A percentile compares a stretch with the other conserved stretches of the same genome.
Conservation (phyloP, 2,113 vertebrate species). For the human (Homo sapiens) region DNA sequence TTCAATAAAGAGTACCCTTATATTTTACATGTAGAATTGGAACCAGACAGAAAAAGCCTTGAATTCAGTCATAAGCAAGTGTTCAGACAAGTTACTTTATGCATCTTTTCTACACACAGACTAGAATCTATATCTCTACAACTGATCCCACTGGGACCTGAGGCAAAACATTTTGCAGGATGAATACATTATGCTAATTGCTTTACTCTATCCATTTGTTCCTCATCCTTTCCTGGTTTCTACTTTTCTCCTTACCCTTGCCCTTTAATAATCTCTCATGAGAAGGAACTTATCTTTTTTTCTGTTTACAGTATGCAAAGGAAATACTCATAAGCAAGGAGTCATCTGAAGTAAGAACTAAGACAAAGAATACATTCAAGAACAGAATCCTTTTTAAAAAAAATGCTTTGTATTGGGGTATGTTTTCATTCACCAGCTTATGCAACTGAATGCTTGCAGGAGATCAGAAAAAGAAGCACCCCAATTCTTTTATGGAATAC, state of each 20-base stretch:
- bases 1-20: slow-evolving; percentile 41
- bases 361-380: not conserved
- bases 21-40: slow-evolving; percentile 33
- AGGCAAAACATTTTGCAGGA: slow-evolving; percentile 48
- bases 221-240: not conserved
- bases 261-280: slow-evolving; percentile 20
- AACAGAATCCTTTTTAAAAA: not conserved
- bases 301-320: not conserved
- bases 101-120: slow-evolving; percentile 36
- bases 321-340: slow-evolving; percentile 21
- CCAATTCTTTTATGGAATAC: not conserved
- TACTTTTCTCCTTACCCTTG: not conserved
- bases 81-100: slow-evolving; percentile 28
- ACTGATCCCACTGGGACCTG: slow-evolving; percentile 61
- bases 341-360: not conserved
- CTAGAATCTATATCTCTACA: slow-evolving; percentile 54
- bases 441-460: not conserved
- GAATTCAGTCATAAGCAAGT: slow-evolving; percentile 49
- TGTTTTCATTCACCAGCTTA: slow-evolving; percentile 19
- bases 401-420: not conserved
- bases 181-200: not conserved
- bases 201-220: slow-evolving; percentile 7
- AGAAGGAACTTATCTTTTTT: not conserved
- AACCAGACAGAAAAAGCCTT: slow-evolving; percentile 4
- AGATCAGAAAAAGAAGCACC: not conserved